Percentiles rank a stretch among this genome's conserved stretches.
These are phyloP conservation scores for Myotis planiceps DNA, from an alignment of 2,797 vertebrate genomes.

Conservation along the genomic window DNA sequence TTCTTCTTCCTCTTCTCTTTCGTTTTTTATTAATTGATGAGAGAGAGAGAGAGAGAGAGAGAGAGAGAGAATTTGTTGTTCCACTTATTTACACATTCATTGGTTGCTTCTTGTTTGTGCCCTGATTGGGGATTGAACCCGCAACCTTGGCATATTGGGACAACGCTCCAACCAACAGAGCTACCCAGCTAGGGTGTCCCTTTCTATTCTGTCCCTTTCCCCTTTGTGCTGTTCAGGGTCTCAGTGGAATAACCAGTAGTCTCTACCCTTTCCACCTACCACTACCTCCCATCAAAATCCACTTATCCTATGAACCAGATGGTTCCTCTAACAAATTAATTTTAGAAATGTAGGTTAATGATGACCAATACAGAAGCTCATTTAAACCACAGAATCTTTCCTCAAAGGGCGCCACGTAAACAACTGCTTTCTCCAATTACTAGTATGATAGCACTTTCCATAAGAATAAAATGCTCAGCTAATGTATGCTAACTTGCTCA, in stretches of 20 bases:
- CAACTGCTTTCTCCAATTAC: background rate
- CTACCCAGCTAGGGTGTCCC: background rate
- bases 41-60: background rate
- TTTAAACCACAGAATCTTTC: background rate
- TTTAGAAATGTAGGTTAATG: constrained; percentile 14
- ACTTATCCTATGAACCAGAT: background rate
- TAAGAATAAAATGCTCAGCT: background rate
- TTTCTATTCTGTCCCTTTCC: background rate
- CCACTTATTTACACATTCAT: background rate
- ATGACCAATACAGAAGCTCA: background rate
- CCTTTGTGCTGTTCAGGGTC: background rate
- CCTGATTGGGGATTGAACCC: background rate
- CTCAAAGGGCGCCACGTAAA: background rate
- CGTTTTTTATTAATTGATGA: background rate
- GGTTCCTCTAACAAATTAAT: background rate
- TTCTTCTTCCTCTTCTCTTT: background rate
- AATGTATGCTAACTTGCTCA: background rate
- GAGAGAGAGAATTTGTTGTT: background rate
- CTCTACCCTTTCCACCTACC: background rate
- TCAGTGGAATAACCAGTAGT: background rate
- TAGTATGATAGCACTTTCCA: background rate
- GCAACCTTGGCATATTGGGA: too few relatives aligned
- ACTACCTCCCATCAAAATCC: background rate
- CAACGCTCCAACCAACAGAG: background rate
- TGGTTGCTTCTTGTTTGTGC: background rate